These are phyloP conservation scores for Mareca strepera DNA, from an alignment of 2,797 vertebrate genomes.

Conservation along the genomic window DNA sequence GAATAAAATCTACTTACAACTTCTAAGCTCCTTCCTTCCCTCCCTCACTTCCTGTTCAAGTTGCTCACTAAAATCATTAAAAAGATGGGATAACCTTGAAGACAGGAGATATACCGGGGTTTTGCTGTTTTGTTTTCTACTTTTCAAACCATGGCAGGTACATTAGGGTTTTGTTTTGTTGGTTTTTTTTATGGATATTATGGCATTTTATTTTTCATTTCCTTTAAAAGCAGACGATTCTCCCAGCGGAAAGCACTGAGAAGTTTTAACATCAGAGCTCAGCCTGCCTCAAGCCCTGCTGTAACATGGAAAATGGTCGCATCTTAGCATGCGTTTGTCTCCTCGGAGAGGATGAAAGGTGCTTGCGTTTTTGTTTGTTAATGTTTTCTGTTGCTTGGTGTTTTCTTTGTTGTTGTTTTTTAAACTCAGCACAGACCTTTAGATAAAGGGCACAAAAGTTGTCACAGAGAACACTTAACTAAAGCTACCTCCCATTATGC, in stretches of 20 bases:
- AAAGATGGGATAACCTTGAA: background rate
- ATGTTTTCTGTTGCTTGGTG: background rate
- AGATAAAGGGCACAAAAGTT: background rate
- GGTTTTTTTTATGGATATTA: background rate
- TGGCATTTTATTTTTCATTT: background rate
- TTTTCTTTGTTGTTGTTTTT: background rate
- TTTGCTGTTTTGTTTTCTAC: background rate
- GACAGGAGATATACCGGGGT: background rate
- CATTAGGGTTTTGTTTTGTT: background rate
- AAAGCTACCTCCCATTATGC: background rate
- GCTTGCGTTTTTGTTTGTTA: background rate
- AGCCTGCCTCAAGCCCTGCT: background rate
- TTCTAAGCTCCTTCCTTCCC: background rate
- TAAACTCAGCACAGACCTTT: background rate
- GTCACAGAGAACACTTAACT: background rate
- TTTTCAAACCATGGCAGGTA: background rate
- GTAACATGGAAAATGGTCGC: background rate
- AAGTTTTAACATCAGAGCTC: background rate
- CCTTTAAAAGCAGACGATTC: background rate
- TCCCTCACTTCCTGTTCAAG: background rate
- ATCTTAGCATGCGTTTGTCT: background rate
- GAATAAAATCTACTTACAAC: background rate
- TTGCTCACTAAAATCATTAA: background rate
- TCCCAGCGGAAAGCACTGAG: background rate
- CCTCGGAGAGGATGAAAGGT: background rate